Base-by-base conservation (phyloP, 2,797 vertebrate species). In the Cyclopterus lumpus region DNA sequence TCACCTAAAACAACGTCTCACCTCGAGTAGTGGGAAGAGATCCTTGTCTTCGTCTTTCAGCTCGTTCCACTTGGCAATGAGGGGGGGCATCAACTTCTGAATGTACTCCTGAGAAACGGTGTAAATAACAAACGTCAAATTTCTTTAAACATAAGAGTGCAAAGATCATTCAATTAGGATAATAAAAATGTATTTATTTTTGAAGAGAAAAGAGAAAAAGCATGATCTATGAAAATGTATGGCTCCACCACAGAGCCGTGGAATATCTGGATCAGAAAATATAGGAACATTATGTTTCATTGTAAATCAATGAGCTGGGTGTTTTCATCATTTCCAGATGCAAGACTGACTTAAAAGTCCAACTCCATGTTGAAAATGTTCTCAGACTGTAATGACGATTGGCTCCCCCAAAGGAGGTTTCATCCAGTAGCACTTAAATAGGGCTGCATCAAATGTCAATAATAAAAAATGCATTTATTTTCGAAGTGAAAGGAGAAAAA, bases 21-120 rank as follows among this genome's bases (percentile, higher is more conserved):
- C 97, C 94, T 98, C 97, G 71, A 99, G 77, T 15, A 99, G 86
- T 0, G 97, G 97, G 53, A 99, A 98, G 0, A 99, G 95, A 81
- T 98, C 97, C 68, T 99, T 99, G 88, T 99, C 97, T 84, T 99
- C 97, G 0, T 98, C 97, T 85, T 99, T 98, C 59, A 99, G 92
- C 86, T 98, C 96, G 0, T 99, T 99, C 97, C 97, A 99, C 86
- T 99, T 99, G 90, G 96, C 96, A 85, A 99, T 99, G 6, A 98
- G 95, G 0, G 97, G 97, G 0, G 97, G 97, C 97, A 99, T 99
- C 89, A 99, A 82, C 87, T 98, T 98, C 90, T 99, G 96, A 85
- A 99, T 98, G 86, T 97, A 99, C 48, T 98, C 97, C 97, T 99
- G 10, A 49, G 34, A 55, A 62, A 80, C 0, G 81, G 46, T 4